Base-by-base conservation (phyloP, 2,797 vertebrate species). In the Synaphobranchus kaupii region DNA sequence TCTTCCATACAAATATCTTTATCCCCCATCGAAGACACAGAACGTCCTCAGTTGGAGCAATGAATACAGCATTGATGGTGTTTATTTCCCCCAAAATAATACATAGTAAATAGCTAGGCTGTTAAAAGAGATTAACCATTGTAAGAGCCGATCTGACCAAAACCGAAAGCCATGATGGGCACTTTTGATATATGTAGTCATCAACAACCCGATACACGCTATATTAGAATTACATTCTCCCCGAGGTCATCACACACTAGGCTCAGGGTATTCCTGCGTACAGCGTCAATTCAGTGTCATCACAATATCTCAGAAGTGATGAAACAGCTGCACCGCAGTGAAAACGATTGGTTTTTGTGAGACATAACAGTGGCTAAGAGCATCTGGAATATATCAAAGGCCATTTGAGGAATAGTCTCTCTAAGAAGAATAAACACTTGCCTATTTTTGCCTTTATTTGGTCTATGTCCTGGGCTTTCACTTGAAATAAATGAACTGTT, bases 371-470 rank as follows among this genome's bases (percentile, higher is more conserved):
- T 83, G 86, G 87, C 84, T 87, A 88, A 86, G 89, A 92, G 93
- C 94, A 94, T 95, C 94, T 94, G 92, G 90, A 94, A 91, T 93
- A 93, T 93, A 90, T 94, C 93, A 90, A 84, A 86, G 89, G 89
- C 91, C 90, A 88, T 78, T 88, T 84, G 89, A 88, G 63, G 86
- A 71, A 68, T 84, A 86, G 86, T 86, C 87, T 88, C 91, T 83
- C 89, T 89, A 88, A 89, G n/a, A 71, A 50, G 90, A 89, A 93
- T 96, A 95, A 96, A 96, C 95, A 95, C 52, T 0, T 88, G 87
- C 90, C 91, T 92, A 85, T 92, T 93, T 94, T 94, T 93, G 89
- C 92, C 94, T 94, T 94, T 94, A 94, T 95, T 96, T 95, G 92
- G 94, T 94, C 92, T 92, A 92, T 94, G 94, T 94, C 89, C 84